phyloP scores from a whole-genome alignment of 2,888 invertebrate genomes.

The Didymodactylos carnosus region DNA sequence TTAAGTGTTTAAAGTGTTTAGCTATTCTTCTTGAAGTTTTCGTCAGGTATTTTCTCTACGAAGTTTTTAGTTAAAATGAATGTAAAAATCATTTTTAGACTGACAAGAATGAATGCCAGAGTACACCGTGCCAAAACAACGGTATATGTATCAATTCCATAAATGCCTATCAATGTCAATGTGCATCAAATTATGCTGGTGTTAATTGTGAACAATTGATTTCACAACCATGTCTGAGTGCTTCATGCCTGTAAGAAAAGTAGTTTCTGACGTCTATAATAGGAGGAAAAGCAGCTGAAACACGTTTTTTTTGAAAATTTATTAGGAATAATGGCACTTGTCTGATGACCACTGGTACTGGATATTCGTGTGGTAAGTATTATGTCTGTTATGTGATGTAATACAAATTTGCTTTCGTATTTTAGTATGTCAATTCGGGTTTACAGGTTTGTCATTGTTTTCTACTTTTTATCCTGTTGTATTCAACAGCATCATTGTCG shows the following conservation, averaged over 20 bases:
- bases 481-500: too few species aligned
- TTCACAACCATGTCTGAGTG: not conserved
- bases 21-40: too few species aligned
- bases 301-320: not conserved
- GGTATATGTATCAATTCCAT: not conserved
- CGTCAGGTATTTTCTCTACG: too few species aligned
- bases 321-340: not conserved
- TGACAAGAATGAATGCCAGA: conserved; percentile 1
- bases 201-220: not conserved
- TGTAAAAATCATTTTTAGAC: not conserved
- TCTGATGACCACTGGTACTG: not conserved
- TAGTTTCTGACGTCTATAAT: not conserved
- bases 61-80: too few species aligned
- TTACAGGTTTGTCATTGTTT: too few species aligned
- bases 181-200: conserved; percentile 1
- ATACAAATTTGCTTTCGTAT: too few species aligned
- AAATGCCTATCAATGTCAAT: conserved; percentile 3
- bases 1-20: not conserved
- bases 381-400: too few species aligned
- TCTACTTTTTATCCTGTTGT: too few species aligned
- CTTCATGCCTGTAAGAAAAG: not conserved
- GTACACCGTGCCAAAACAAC: conserved; percentile 1
- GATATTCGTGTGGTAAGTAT: not conserved
- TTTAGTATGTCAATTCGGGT: too few species aligned
- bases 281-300: not conserved